Base-by-base conservation (phyloP, 2,888 invertebrate genomes). In the Pseudococcus viburni region DNA sequence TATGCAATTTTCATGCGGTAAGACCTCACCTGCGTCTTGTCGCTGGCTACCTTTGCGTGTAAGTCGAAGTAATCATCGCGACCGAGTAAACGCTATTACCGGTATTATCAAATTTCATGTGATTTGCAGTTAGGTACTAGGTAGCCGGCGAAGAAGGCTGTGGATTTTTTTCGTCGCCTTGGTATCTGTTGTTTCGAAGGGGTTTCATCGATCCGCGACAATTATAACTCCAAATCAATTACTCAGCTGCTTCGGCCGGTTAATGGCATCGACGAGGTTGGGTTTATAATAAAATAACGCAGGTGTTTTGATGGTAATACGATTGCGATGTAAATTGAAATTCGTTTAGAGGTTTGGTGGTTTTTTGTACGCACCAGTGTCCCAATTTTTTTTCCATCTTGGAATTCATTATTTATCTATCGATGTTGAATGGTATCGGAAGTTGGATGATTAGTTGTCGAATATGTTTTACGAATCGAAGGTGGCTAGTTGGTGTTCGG, bases 221-320 rank as follows among this genome's bases (percentile, higher is more conserved):
- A 73, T 73, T 73, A 73, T 73, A 73, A 33, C 33, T 73, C 42
- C 4, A 73, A 73, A 73, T 73, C 73, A 73, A 73, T 73, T 73
- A 73, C 73, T 73, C 73, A 73, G 73, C 73, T 73, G 73, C 73
- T 73, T 73, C 33, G 19, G 22, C 33, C 33, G 15, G 64, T 73
- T 73, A 73, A 73, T 73, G 39, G 73, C 4, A 73, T 73, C 19
- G 73, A 73, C 73, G 33, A 39, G 8, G 73, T 73, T 59, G 5
- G 26, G 26, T 33, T 33, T 64, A 22, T 12, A 12, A 12, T 6
- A 19, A 68, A 68, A 68, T 73, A 73, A 33, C 73, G 73, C 73
- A 73, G 73, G 73, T 73, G 73, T 73, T 73, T 59, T 12, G 22
- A 55, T 55, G 15, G 48, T 51, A 1, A n/a, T 59, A n/a, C 64